These are phyloP conservation scores for Psophia crepitans DNA, from an alignment of 2,113 vertebrate genomes.

Conservation along the genomic window DNA sequence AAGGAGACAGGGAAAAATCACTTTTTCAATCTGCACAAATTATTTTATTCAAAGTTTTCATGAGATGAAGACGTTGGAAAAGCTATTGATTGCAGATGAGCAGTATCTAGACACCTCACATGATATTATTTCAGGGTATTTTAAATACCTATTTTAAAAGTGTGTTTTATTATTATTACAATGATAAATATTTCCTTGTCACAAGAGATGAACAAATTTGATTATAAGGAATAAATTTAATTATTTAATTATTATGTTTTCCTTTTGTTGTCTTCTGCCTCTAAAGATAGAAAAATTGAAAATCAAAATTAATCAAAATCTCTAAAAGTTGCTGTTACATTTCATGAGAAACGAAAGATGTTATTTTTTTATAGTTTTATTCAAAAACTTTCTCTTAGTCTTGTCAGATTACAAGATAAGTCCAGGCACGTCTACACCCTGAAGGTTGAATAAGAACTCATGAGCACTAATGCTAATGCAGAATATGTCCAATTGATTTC, in stretches of 20 bases:
- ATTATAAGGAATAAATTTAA: background rate
- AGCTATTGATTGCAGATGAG: background rate
- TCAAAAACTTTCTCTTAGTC: background rate
- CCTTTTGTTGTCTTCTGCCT: background rate
- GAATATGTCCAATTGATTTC: background rate
- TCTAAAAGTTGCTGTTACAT: background rate
- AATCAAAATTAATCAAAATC: background rate
- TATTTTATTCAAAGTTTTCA: background rate
- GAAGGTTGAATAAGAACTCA: background rate
- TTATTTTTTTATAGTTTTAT: background rate
- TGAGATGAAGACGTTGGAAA: background rate
- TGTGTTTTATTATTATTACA: background rate
- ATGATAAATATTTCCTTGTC: background rate
- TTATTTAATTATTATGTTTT: too few species aligned
- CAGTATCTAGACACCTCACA: background rate
- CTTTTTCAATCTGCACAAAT: background rate
- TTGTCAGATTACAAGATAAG: background rate
- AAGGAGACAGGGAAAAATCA: background rate
- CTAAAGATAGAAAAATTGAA: background rate
- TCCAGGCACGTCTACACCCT: background rate
- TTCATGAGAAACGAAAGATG: background rate
- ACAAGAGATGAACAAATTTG: background rate
- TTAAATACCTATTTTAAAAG: background rate
- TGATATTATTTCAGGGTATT: background rate
- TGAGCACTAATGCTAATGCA: background rate